Base-by-base conservation (phyloP, 2,113 vertebrate genomes). In the Hemicordylus capensis region DNA sequence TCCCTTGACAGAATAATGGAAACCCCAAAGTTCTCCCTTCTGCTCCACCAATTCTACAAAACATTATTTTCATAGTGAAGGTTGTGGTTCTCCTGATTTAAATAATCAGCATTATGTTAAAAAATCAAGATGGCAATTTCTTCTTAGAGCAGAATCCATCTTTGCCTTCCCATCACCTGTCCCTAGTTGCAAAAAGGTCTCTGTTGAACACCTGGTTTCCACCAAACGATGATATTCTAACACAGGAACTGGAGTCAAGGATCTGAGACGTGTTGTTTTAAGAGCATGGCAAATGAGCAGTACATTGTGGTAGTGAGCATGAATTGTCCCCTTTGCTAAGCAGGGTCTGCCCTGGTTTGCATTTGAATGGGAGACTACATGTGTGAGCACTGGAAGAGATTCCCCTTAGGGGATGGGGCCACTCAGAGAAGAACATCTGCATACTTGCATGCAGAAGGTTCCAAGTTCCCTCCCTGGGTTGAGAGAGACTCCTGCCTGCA, bases 141-240 rank as follows among this genome's bases (percentile, higher is more conserved):
- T 67, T 64, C 78, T 14, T 34, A 37, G 19, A 4, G 1, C 46
- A 19, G 74, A 2, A 0, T 80, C 72, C 31, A 11, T 3, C 79
- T 42, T 22, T 8, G 10, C 5, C 1, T 12, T 22, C 48, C 22
- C 22, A 56, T 17, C 46, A 54, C 1, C 14, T 69, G 6, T 17
- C 2, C 26, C 75, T 1, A 0, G 12, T 11, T 39, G 37, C 1
- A 0, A 7, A 56, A 69, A 46, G 44, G 0, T 0, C 0, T 0
- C 0, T 9, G 20, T 15, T 4, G 0, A 14, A 31, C 4, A 37
- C 48, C 14, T 2, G 12, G 12, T 3, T 1, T 6, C 72, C 20
- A 0, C 0, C 0, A n/a, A 10, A 66, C 8, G 20, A 64, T 34
- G 39, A 69, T 17, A 70, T 76, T 26, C n/a, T n/a, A 48, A 63